phyloP scores from a whole-genome alignment of 2,797 vertebrate species.

The Rhinichthys osculus region DNA sequence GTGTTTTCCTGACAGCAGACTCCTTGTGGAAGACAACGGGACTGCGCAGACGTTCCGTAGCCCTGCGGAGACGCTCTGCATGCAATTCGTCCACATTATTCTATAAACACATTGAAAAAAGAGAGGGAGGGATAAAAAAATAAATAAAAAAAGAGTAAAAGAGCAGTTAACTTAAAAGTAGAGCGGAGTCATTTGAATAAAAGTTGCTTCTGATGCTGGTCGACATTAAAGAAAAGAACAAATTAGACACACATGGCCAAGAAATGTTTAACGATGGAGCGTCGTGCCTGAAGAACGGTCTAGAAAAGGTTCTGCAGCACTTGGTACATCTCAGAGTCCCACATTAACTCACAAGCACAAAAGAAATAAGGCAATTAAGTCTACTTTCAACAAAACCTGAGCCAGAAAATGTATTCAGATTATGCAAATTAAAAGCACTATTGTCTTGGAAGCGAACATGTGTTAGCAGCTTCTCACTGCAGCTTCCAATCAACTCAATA shows the following conservation, averaged over 20 bases:
- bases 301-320: constrained; percentile 49
- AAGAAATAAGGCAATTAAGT: constrained; percentile 83
- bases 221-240: constrained; percentile 56
- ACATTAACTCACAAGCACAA: constrained; percentile 69
- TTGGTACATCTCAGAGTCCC: constrained; percentile 51
- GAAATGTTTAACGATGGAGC: constrained; percentile 57
- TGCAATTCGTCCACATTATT: constrained; percentile 89
- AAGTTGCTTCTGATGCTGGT: constrained; percentile 19
- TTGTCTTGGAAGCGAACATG: constrained; percentile 86
- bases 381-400: constrained; percentile 83
- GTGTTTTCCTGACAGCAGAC: constrained; percentile 93
- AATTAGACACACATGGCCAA: constrained; percentile 55
- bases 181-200: constrained; percentile 51
- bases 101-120: constrained; percentile 71
- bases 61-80: constrained; percentile 88
- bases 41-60: constrained; percentile 88
- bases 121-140: background rate
- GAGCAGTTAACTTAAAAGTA: constrained; percentile 47
- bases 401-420: constrained; percentile 87
- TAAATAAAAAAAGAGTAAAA: constrained; percentile 14
- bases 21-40: constrained; percentile 96
- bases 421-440: constrained; percentile 83
- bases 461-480: constrained; percentile 78
- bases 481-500: constrained; percentile 71
- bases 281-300: constrained; percentile 41